A percentile compares a stretch with the other conserved stretches of the same genome.
phyloP scores from a whole-genome alignment of 2,888 invertebrate genomes.

The Brachypalpus laphriformis region DNA sequence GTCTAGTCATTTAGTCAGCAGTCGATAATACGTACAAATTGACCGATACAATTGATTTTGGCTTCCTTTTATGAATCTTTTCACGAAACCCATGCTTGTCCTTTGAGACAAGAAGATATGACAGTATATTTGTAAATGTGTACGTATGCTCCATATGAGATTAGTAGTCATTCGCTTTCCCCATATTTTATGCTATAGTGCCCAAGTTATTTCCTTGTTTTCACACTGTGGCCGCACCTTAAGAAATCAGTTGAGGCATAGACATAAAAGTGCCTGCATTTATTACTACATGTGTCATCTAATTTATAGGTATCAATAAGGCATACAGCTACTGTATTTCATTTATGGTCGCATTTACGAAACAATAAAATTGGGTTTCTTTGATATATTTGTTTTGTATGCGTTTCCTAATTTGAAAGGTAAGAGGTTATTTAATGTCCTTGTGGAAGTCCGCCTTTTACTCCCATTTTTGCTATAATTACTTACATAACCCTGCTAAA shows the following conservation, averaged over 20 bases:
- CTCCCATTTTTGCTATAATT: background rate
- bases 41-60: too few relatives aligned
- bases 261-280: background rate
- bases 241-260: background rate
- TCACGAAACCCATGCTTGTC: too few relatives aligned
- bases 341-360: background rate
- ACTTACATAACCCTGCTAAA: background rate
- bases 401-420: background rate
- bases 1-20: too few relatives aligned
- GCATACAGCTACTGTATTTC: background rate
- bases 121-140: too few relatives aligned
- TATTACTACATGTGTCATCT: background rate
- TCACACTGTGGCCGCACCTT: too few relatives aligned
- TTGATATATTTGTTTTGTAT: background rate
- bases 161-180: too few relatives aligned
- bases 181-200: too few relatives aligned
- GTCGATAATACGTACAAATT: too few relatives aligned
- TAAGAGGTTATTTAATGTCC: background rate
- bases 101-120: too few relatives aligned
- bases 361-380: background rate
- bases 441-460: background rate
- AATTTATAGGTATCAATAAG: constrained; percentile 11
- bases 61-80: too few relatives aligned
- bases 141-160: too few relatives aligned
- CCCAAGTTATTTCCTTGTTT: too few relatives aligned